Percentiles rank a stretch among this genome's conserved stretches.
These are phyloP conservation scores for Sepioteuthis lessoniana DNA, from an alignment of 2,888 invertebrate genomes.

Conservation along the genomic window DNA sequence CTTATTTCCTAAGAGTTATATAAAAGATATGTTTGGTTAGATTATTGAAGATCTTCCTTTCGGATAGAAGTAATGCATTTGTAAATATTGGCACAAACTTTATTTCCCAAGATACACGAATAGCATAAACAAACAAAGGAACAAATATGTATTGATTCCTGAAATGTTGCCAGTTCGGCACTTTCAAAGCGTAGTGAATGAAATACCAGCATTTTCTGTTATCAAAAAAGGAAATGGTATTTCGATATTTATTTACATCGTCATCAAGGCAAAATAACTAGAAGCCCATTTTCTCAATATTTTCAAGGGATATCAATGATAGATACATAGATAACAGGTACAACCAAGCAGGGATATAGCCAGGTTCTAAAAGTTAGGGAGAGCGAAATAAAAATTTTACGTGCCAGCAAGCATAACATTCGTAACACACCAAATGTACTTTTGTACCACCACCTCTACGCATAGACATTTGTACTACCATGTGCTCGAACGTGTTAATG, in stretches of 20 bases:
- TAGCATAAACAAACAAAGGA: slow-evolving; percentile 2
- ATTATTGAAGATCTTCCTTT: not conserved
- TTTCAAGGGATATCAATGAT: too few relatives aligned
- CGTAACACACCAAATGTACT: too few relatives aligned
- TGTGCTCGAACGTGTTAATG: too few relatives aligned
- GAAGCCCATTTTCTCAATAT: too few relatives aligned
- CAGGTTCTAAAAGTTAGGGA: too few relatives aligned
- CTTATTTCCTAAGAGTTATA: not conserved
- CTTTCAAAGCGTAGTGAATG: not conserved
- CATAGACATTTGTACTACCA: too few relatives aligned
- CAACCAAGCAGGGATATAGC: too few relatives aligned
- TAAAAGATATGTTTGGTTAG: not conserved
- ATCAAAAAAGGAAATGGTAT: not conserved
- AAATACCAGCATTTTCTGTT: not conserved
- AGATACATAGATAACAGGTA: too few relatives aligned
- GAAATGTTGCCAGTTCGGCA: not conserved
- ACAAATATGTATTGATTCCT: not conserved
- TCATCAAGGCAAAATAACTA: not conserved
- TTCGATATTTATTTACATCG: not conserved
- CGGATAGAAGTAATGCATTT: not conserved
- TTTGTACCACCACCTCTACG: too few relatives aligned
- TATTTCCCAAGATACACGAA: not conserved
- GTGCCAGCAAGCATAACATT: too few relatives aligned
- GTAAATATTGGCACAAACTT: not conserved
- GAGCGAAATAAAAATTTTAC: too few relatives aligned